These are phyloP conservation scores for Mythimna ferrago DNA, from an alignment of 2,888 invertebrate species.

Conservation along the genomic window DNA sequence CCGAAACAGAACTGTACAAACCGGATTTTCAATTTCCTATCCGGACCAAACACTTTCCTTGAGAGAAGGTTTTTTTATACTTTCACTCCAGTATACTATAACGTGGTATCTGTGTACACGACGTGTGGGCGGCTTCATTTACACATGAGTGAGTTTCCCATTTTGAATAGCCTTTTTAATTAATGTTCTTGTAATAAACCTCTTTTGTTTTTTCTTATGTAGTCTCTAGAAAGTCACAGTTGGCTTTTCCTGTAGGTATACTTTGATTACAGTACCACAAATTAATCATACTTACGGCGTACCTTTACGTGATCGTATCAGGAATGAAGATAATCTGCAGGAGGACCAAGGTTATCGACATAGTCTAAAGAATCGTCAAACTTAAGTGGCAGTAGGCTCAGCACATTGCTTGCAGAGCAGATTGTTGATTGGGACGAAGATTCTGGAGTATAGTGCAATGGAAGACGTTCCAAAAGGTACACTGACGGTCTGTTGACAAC, in stretches of 20 bases:
- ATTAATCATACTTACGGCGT: neutral
- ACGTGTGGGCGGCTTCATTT: neutral
- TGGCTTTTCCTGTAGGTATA: neutral
- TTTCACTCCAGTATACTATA: conserved; percentile 40
- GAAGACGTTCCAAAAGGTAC: too few relatives aligned
- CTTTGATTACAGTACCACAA: neutral
- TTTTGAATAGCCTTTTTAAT: conserved; percentile 9
- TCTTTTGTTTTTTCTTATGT: neutral
- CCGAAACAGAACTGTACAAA: conserved; percentile 60
- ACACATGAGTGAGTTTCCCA: conserved; percentile 32
- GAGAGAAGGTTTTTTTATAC: conserved; percentile 55
- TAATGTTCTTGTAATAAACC: conserved; percentile 9
- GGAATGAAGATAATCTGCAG: too few relatives aligned
- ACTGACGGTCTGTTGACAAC: too few relatives aligned
- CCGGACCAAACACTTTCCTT: conserved; percentile 66
- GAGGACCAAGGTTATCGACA: too few relatives aligned
- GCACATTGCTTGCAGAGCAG: too few relatives aligned
- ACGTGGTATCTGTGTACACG: conserved; percentile 11
- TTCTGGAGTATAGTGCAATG: too few relatives aligned
- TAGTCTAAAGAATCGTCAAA: too few relatives aligned
- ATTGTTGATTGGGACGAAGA: too few relatives aligned
- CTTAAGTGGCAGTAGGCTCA: too few relatives aligned
- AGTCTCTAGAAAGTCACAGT: neutral
- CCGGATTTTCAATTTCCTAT: conserved; percentile 72
- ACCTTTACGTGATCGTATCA: too few relatives aligned